A percentile compares a stretch with the other conserved stretches of the same genome.
These are phyloP conservation scores for Heterodera filipjevi DNA, from an alignment of 2,888 invertebrate species.

Conservation along the genomic window DNA sequence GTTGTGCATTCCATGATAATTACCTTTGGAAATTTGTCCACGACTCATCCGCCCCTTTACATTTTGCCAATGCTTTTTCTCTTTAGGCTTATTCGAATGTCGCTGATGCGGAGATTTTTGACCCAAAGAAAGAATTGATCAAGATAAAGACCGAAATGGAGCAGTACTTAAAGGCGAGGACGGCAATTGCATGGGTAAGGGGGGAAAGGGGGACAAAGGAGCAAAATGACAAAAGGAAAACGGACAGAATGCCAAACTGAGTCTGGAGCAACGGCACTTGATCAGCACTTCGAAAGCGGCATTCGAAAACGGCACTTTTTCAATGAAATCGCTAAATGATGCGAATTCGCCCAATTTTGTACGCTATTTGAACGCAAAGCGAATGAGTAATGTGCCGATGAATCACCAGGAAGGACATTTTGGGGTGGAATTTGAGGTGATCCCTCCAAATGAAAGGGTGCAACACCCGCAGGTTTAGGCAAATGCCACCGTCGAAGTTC, in stretches of 20 bases:
- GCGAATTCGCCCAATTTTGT: constrained; percentile 56
- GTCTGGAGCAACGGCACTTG: constrained; percentile 50
- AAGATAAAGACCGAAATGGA: constrained; percentile 56
- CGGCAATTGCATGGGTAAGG: constrained; percentile 59
- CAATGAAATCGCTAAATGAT: constrained; percentile 50
- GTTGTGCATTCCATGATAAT: not conserved
- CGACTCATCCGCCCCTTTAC: no score
- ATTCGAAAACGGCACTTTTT: constrained; percentile 40
- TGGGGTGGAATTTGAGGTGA: constrained; percentile 36
- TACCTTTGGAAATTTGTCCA: not conserved
- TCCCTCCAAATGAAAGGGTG: not conserved
- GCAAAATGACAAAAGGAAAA: not conserved
- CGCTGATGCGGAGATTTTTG: constrained; percentile 59
- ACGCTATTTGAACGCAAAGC: constrained; percentile 49
- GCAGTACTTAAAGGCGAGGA: constrained; percentile 54
- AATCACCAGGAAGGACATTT: constrained; percentile 45
- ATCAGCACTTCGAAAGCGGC: constrained; percentile 45
- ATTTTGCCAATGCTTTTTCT: constrained; percentile 19
- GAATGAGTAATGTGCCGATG: constrained; percentile 36
- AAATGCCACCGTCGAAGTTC: constrained; percentile 47
- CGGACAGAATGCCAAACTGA: constrained; percentile 52
- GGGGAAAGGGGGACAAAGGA: not conserved
- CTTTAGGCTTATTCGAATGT: constrained; percentile 37
- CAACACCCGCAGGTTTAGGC: not conserved
- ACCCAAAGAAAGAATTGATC: constrained; percentile 57